Percentiles rank a stretch among this genome's conserved stretches.
These are phyloP conservation scores for Camelus bactrianus DNA, from an alignment of 2,113 vertebrate species.

Conservation along the genomic window DNA sequence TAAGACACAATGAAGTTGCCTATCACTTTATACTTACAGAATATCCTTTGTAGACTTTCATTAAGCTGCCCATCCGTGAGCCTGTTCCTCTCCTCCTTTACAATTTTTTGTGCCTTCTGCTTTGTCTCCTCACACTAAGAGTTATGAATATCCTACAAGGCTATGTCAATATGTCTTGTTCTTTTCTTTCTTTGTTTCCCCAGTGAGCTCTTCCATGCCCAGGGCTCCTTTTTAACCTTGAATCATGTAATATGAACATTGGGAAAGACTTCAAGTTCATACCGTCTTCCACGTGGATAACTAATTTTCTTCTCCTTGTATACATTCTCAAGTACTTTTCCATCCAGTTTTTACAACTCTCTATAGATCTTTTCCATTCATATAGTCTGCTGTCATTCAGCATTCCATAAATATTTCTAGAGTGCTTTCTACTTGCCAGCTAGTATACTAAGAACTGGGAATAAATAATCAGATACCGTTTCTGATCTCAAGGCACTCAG, in stretches of 20 bases:
- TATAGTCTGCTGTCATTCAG: not conserved
- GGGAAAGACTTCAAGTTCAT: not conserved
- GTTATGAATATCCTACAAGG: not conserved
- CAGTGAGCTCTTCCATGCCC: not conserved
- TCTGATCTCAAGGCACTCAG: not conserved
- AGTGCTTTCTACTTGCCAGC: not conserved
- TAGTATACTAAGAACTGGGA: not conserved
- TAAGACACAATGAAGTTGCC: not conserved
- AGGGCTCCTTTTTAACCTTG: not conserved
- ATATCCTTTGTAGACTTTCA: not conserved
- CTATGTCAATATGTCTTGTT: not conserved
- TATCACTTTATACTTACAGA: not conserved
- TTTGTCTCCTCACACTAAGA: not conserved
- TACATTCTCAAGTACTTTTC: not conserved
- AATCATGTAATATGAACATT: not conserved
- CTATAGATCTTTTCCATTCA: not conserved
- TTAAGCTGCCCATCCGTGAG: not conserved
- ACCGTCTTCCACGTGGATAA: not conserved
- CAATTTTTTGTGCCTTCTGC: not conserved
- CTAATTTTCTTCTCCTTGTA: not conserved
- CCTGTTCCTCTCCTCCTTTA: not conserved
- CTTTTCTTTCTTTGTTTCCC: not conserved
- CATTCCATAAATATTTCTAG: slow-evolving; percentile 8
- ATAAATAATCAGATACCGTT: not conserved
- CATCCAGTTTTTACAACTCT: not conserved